Evolutionary conservation across 2,797 vertebrate genomes (phyloP).

Genomic region (Chelidonichthys spinosus): DNA sequence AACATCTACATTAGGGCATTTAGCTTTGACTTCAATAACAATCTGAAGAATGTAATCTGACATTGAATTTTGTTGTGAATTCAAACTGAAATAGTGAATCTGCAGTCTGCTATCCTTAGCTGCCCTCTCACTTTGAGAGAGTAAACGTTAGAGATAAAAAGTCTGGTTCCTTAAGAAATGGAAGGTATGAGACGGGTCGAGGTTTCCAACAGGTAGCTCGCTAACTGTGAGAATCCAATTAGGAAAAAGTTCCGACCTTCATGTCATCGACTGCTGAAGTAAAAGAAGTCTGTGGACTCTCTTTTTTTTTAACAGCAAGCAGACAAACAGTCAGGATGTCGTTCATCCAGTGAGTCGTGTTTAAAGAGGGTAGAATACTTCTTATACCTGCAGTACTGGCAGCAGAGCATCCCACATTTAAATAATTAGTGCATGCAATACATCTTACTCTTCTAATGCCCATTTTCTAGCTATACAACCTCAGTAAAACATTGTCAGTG

Average conservation of each 20-base stretch:
- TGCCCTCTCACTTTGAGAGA: neutral
- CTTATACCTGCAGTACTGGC: neutral
- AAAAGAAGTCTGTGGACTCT: neutral
- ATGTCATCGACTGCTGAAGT: neutral
- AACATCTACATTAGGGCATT: neutral
- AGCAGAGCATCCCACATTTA: too few relatives aligned
- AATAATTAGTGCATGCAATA: neutral
- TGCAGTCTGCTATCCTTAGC: neutral
- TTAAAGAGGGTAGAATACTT: neutral
- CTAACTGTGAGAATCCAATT: conserved; percentile 6
- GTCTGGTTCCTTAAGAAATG: neutral
- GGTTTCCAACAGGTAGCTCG: neutral
- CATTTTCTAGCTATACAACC: neutral
- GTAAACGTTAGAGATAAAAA: conserved; percentile 18
- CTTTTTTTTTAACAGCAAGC: neutral
- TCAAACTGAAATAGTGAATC: neutral
- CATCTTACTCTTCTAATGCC: neutral
- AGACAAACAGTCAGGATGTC: neutral
- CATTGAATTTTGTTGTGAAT: conserved; percentile 6
- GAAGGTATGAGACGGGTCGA: neutral
- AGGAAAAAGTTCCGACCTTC: neutral
- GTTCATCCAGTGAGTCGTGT: neutral
- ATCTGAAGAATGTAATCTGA: conserved; percentile 7
- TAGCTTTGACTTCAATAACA: too few relatives aligned
- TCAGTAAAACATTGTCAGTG: neutral